phyloP scores from a whole-genome alignment of 2,113 vertebrate species.

The human (Homo sapiens) region DNA sequence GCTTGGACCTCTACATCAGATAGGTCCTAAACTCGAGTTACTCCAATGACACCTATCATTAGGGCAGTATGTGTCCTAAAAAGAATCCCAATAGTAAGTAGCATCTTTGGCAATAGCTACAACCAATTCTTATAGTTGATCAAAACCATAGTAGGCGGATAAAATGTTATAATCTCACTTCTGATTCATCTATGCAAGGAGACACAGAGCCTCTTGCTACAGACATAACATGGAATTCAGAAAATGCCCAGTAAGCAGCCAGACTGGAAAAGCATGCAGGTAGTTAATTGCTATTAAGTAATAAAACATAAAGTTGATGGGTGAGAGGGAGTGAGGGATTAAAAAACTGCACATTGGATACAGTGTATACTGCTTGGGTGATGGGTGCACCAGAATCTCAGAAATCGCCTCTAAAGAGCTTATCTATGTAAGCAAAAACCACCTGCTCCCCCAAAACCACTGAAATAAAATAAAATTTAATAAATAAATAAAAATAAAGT shows the following conservation, averaged over 20 bases:
- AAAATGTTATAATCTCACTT: background rate
- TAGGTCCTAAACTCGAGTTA: background rate
- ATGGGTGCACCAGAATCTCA: too few species aligned
- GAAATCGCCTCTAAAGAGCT: too few species aligned
- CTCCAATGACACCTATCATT: background rate
- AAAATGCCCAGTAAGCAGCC: background rate
- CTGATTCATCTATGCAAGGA: background rate
- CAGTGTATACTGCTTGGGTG: too few species aligned
- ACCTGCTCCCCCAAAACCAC: too few species aligned
- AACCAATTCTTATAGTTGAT: background rate
- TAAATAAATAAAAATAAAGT: too few species aligned
- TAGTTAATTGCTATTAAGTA: background rate
- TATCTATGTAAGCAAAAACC: too few species aligned
- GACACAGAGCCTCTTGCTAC: background rate
- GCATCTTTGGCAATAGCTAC: background rate
- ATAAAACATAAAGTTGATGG: background rate
- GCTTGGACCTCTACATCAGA: background rate
- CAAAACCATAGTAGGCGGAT: background rate
- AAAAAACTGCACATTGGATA: too few species aligned
- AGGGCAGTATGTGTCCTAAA: background rate
- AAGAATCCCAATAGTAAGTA: constrained; percentile 6
- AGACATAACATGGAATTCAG: background rate
- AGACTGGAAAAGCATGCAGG: background rate
- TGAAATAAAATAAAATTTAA: too few species aligned
- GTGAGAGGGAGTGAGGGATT: too few species aligned